Percentiles rank a stretch among this genome's conserved stretches.
Conservation (phyloP, 92 coral and sea anemone species). For the Epizoanthus ramosus region DNA sequence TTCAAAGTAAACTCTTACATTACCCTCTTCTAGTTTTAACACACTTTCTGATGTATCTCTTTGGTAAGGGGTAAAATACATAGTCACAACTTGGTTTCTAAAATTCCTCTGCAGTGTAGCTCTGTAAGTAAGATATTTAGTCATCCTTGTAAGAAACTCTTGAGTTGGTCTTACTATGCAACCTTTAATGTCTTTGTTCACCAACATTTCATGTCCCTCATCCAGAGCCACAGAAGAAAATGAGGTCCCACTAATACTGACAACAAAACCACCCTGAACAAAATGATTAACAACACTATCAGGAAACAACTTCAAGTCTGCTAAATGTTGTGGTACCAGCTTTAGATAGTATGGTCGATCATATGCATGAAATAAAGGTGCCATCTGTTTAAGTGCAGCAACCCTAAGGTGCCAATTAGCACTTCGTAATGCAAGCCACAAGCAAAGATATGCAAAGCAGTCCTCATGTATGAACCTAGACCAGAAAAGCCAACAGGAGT, state of each 20-base stretch:
- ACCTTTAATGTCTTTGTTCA: constrained; percentile 18
- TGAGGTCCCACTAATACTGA: constrained; percentile 1
- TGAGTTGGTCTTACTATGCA: constrained; percentile 14
- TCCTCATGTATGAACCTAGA: background rate
- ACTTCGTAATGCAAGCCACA: constrained; percentile 23
- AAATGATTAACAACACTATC: constrained; percentile 12
- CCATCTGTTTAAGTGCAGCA: constrained; percentile 20
- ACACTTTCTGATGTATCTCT: background rate
- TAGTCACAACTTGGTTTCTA: constrained; percentile 4
- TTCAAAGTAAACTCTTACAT: background rate
- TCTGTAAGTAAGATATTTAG: constrained; percentile 17
- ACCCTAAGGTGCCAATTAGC: constrained; percentile 13
- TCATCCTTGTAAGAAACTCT: constrained; percentile 6
- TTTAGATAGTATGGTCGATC: background rate
- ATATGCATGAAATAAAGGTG: constrained; percentile 25
- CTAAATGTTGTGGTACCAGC: background rate
- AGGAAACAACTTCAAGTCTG: background rate
- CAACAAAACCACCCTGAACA: constrained; percentile 24
- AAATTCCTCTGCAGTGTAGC: constrained; percentile 17
- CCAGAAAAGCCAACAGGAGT: constrained; percentile 24
- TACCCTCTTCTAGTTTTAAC: background rate
- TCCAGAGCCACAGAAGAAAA: constrained; percentile 15
- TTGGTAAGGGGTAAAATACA: background rate
- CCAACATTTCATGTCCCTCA: constrained; percentile 24
- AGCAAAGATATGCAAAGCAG: background rate